A percentile compares a stretch with the other conserved stretches of the same genome.
Conservation (phyloP, 2,797 vertebrate species). For the Threskiornis aethiopicus region DNA sequence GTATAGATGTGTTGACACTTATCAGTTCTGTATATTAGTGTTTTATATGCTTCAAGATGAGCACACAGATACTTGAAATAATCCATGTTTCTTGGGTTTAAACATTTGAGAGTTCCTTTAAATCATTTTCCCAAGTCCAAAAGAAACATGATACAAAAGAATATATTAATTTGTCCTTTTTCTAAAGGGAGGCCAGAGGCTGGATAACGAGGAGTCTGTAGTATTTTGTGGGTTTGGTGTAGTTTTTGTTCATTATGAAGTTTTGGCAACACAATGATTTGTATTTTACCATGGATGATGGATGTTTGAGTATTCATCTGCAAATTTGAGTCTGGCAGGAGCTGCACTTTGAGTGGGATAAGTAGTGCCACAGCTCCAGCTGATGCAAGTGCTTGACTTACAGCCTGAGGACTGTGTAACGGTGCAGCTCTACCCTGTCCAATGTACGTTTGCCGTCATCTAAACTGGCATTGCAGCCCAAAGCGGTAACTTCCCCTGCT, state of each 20-base stretch:
- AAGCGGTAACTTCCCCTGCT: not conserved
- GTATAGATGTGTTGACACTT: not conserved
- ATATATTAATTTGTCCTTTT: not conserved
- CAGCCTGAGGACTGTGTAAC: not conserved
- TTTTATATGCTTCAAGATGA: not conserved
- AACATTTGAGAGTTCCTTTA: not conserved
- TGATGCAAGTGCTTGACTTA: not conserved
- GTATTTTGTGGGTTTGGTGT: not conserved
- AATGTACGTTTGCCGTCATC: not conserved
- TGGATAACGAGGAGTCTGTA: not conserved
- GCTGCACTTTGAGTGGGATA: not conserved
- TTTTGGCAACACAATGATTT: not conserved
- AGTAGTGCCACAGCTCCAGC: not conserved
- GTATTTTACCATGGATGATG: not conserved
- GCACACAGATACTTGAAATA: not conserved
- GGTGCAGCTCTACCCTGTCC: not conserved
- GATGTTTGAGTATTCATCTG: not conserved
- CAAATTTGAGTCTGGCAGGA: not conserved
- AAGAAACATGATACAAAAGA: not conserved
- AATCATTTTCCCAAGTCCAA: not conserved
- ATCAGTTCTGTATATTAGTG: not conserved
- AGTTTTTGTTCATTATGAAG: not conserved
- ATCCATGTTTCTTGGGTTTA: not conserved
- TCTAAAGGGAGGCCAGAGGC: not conserved
- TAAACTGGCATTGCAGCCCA: not conserved